Conservation (phyloP, 1,140 invertebrate species). For the Zaprionus davidi region DNA sequence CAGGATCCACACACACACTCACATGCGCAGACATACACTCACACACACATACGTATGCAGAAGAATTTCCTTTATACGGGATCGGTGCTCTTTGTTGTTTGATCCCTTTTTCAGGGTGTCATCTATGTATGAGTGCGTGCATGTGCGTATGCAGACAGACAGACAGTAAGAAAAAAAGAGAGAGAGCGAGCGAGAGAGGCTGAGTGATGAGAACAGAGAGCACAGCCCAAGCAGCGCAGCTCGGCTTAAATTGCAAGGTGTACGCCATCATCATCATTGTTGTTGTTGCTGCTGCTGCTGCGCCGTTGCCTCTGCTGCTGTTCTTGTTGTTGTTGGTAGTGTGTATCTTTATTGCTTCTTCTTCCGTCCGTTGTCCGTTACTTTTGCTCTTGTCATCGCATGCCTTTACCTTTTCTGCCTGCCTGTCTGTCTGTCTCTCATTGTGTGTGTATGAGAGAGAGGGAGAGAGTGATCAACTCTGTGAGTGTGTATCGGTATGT, state of each 20-base stretch:
- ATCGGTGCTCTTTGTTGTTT: constrained; percentile 56
- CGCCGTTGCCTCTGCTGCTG: constrained; percentile 35
- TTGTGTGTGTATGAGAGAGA: constrained; percentile 17
- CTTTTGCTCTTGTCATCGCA: constrained; percentile 72
- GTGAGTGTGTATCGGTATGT: constrained; percentile 32
- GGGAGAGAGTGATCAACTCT: constrained; percentile 5
- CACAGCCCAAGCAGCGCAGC: constrained; percentile 62
- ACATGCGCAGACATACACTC: background rate
- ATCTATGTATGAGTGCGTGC: constrained; percentile 3
- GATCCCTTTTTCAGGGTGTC: constrained; percentile 44
- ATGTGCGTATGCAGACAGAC: constrained; percentile 34
- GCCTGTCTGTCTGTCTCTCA: constrained; percentile 22
- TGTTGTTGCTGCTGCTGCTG: constrained; percentile 34
- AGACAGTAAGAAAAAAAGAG: constrained; percentile 14
- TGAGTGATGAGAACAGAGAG: constrained; percentile 46
- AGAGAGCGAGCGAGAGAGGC: constrained; percentile 8
- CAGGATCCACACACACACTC: constrained; percentile 54
- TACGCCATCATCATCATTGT: constrained; percentile 58
- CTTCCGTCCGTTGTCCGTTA: constrained; percentile 79
- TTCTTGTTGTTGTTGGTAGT: constrained; percentile 50
- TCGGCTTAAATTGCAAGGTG: constrained; percentile 81
- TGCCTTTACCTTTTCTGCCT: constrained; percentile 53
- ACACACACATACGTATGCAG: constrained; percentile 7
- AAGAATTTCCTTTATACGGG: constrained; percentile 73
- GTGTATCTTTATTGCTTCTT: constrained; percentile 80